phyloP scores from a whole-genome alignment of 2,888 invertebrate genomes.

The Trichogramma dendrolimi region DNA sequence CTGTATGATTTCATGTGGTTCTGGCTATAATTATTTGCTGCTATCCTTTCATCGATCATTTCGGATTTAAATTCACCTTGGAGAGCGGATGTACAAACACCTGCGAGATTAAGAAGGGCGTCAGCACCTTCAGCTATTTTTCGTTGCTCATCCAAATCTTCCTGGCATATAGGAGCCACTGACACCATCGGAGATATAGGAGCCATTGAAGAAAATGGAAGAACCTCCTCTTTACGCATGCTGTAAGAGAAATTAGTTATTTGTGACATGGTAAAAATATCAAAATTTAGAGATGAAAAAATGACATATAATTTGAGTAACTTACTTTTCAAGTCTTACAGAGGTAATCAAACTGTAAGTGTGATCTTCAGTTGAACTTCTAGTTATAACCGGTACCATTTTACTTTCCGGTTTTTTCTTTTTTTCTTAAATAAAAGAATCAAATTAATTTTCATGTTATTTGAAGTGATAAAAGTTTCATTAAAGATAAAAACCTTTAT shows the following conservation, averaged over 20 bases:
- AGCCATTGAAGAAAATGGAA: no score
- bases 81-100: constrained; percentile 53
- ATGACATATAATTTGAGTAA: neutral
- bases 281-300: constrained; percentile 1
- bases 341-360: constrained; percentile 68
- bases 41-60: neutral
- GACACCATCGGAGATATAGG: no score
- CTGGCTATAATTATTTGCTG: no score
- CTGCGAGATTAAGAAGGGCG: constrained; percentile 72
- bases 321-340: constrained; percentile 45
- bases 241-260: neutral
- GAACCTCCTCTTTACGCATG: no score
- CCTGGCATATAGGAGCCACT: no score
- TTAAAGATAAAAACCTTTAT: constrained; percentile 40
- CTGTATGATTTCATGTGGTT: no score
- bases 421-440: constrained; percentile 42
- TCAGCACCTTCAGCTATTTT: constrained; percentile 76
- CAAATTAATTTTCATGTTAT: neutral
- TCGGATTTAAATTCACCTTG: constrained; percentile 14
- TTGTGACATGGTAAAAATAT: neutral
- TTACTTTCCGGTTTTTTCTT: constrained; percentile 42
- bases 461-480: neutral
- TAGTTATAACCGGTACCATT: constrained; percentile 67
- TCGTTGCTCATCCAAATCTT: constrained; percentile 64
- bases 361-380: constrained; percentile 88